These are phyloP conservation scores for Spinibarbus caldwelli DNA, from an alignment of 2,797 vertebrate species.

Conservation along the genomic window DNA sequence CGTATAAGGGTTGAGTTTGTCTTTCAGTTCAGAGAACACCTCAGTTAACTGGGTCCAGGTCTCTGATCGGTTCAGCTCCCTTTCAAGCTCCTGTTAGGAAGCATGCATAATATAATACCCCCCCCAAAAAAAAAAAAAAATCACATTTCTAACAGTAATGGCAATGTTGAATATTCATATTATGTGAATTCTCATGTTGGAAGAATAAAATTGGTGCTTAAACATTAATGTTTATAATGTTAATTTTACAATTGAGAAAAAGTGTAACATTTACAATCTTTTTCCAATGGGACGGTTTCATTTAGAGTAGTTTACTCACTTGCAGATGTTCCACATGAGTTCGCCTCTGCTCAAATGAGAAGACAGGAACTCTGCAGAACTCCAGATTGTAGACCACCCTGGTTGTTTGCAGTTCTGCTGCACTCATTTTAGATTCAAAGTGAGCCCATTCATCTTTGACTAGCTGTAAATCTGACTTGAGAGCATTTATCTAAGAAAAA, in stretches of 20 bases:
- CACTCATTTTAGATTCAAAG: slow-evolving; percentile 74
- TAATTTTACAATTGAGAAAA: background rate
- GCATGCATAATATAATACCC: slow-evolving; percentile 8
- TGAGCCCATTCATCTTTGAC: slow-evolving; percentile 78
- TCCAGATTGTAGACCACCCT: slow-evolving; percentile 76
- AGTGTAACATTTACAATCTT: background rate
- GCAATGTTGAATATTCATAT: background rate
- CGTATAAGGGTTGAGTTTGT: slow-evolving; percentile 59
- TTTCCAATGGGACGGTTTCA: background rate
- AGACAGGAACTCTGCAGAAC: slow-evolving; percentile 67
- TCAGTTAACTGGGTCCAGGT: slow-evolving; percentile 69
- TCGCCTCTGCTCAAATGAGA: slow-evolving; percentile 77
- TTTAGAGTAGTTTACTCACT: slow-evolving; percentile 72
- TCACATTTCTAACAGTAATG: background rate
- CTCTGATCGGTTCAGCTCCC: slow-evolving; percentile 71
- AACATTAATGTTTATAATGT: no score
- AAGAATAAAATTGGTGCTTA: no score
- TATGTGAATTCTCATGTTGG: no score
- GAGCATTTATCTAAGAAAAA: slow-evolving; percentile 74
- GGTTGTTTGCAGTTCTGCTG: slow-evolving; percentile 70
- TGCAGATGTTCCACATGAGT: slow-evolving; percentile 78
- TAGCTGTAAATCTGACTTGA: slow-evolving; percentile 64
- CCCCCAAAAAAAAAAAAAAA: no score
- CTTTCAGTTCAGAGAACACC: slow-evolving; percentile 60
- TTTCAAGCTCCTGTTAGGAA: slow-evolving; percentile 79